Conservation (phyloP, 2,888 invertebrate genomes). For the Dinocampus coccinellae region DNA sequence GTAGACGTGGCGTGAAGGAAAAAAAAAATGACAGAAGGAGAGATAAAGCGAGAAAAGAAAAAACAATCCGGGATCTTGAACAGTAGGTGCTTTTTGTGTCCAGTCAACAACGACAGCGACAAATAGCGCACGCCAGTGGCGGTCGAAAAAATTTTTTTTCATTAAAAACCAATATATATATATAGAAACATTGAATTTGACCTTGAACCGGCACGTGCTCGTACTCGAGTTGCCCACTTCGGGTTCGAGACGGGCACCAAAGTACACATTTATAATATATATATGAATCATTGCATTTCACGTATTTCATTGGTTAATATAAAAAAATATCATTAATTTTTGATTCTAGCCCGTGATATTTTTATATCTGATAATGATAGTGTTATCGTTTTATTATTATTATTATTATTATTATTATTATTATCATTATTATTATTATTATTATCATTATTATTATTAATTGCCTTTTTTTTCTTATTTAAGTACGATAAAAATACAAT, state of each 20-base stretch:
- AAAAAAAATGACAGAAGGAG: not conserved
- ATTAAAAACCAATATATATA: too few relatives aligned
- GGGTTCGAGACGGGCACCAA: not conserved
- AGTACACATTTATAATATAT: not conserved
- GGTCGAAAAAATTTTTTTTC: constrained; percentile 8
- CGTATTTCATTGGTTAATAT: too few relatives aligned
- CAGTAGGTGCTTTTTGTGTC: not conserved
- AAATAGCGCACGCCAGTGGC: not conserved
- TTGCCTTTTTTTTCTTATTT: too few relatives aligned
- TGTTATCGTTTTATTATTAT: too few relatives aligned
- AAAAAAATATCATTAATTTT: too few relatives aligned
- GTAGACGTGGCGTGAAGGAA: constrained; percentile 8
- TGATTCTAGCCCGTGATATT: too few relatives aligned
- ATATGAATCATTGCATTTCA: not conserved
- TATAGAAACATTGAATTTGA: constrained; percentile 5
- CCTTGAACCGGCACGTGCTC: constrained; percentile 14
- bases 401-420: too few relatives aligned
- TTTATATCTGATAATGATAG: too few relatives aligned
- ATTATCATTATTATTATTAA: too few relatives aligned
- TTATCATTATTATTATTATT: too few relatives aligned
- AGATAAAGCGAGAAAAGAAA: not conserved
- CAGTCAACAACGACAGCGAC: not conserved
- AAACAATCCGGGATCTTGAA: not conserved
- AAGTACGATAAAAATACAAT: too few relatives aligned
- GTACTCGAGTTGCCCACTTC: not conserved